Percentiles rank a stretch among this genome's conserved stretches.
Conservation (phyloP, 2,888 invertebrate genomes). For the Bugula neritina region DNA sequence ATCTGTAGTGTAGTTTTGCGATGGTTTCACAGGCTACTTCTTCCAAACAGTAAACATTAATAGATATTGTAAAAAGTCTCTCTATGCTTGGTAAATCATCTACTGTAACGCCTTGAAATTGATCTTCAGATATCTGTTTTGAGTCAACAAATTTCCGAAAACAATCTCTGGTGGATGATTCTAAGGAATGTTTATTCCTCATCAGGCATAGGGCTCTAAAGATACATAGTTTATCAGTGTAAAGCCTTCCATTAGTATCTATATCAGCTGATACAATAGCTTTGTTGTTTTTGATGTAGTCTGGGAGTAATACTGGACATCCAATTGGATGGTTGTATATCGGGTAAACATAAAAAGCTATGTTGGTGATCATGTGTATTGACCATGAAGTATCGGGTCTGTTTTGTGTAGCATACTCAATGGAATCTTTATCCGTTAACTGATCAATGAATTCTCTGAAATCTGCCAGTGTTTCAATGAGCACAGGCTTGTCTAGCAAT, state of each 20-base stretch:
- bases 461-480: neutral
- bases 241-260: neutral
- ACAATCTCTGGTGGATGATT: neutral
- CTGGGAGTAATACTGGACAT: neutral
- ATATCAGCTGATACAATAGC: slow-evolving; percentile 1
- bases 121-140: neutral
- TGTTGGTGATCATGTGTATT: neutral
- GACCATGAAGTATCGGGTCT: slow-evolving; percentile 1
- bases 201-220: neutral
- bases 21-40: neutral
- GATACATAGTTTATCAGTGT: neutral
- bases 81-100: neutral
- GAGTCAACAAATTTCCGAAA: neutral
- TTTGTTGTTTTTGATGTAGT: slow-evolving; percentile 5
- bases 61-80: neutral
- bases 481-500: neutral
- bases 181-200: neutral
- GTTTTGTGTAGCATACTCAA: neutral
- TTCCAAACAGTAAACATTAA: neutral
- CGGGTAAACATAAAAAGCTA: neutral
- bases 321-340: neutral
- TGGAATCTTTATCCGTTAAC: neutral
- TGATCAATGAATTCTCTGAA: neutral
- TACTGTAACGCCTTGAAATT: neutral
- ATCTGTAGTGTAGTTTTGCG: neutral